These are phyloP conservation scores for Mythimna albipuncta DNA, from an alignment of 2,888 invertebrate species.

Conservation along the genomic window DNA sequence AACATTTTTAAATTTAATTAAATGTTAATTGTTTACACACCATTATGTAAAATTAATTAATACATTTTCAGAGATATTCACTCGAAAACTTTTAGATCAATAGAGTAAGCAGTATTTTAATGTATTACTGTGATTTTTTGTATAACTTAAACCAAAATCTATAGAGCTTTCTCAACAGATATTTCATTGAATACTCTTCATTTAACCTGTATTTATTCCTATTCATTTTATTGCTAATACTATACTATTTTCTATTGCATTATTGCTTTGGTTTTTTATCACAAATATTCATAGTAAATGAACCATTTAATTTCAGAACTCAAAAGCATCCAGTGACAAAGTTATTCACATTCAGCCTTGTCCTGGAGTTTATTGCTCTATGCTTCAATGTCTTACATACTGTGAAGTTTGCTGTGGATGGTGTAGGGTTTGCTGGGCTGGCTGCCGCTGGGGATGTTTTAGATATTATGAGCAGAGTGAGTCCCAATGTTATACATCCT, in stretches of 20 bases:
- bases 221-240: conserved; percentile 36
- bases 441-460: conserved; percentile 97
- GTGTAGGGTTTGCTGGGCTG: conserved; percentile 95
- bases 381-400: conserved; percentile 97
- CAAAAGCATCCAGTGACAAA: conserved; percentile 98
- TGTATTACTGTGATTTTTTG: conserved; percentile 40
- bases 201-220: conserved; percentile 16
- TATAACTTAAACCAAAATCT: conserved; percentile 31
- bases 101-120: conserved; percentile 55
- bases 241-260: conserved; percentile 20
- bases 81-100: conserved; percentile 47
- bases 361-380: conserved; percentile 96
- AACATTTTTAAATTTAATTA: conserved; percentile 1
- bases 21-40: conserved; percentile 11
- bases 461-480: conserved; percentile 97
- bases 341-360: conserved; percentile 96
- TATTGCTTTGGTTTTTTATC: conserved; percentile 22
- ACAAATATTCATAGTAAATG: conserved; percentile 20
- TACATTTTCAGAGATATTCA: conserved; percentile 57
- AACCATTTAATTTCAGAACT: conserved; percentile 84
- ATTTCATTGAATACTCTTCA: conserved; percentile 30
- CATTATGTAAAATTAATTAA: conserved; percentile 36
- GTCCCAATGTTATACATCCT: conserved; percentile 63
- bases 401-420: conserved; percentile 97
- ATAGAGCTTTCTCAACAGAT: conserved; percentile 38